Evolutionary conservation across 2,888 invertebrate species (phyloP).

Genomic region (Papilio protenor): DNA sequence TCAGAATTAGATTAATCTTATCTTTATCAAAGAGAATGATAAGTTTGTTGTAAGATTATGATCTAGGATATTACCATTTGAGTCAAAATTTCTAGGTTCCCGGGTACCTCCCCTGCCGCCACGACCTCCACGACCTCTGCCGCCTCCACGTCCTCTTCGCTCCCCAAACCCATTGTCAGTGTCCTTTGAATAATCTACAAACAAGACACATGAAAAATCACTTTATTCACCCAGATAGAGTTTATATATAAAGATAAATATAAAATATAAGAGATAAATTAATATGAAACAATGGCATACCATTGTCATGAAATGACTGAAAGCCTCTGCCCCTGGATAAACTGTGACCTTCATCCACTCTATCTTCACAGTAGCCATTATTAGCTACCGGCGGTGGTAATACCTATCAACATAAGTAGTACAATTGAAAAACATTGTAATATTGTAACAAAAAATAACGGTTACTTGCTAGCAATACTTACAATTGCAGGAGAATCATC

Average conservation of each 20-base stretch:
- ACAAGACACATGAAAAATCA: slow-evolving; percentile 8
- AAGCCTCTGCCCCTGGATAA: slow-evolving; percentile 83
- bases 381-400: slow-evolving; percentile 54
- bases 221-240: not conserved
- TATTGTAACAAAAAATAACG: not conserved
- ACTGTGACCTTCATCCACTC: slow-evolving; percentile 80
- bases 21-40: not conserved
- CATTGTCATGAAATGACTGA: slow-evolving; percentile 66
- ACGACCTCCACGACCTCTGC: slow-evolving; percentile 69
- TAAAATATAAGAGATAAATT: too few relatives aligned
- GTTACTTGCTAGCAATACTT: slow-evolving; percentile 51
- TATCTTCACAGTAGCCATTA: slow-evolving; percentile 55
- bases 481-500: slow-evolving; percentile 75
- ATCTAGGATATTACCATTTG: slow-evolving; percentile 36
- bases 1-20: not conserved
- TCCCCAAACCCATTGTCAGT: slow-evolving; percentile 65
- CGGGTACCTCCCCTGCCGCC: slow-evolving; percentile 60
- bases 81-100: slow-evolving; percentile 32
- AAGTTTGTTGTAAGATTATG: not conserved
- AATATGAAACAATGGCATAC: slow-evolving; percentile 51
- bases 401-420: slow-evolving; percentile 53
- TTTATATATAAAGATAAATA: not conserved
- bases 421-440: slow-evolving; percentile 22
- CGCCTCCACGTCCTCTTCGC: slow-evolving; percentile 67
- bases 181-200: slow-evolving; percentile 32